Percentiles rank a stretch among this genome's conserved stretches.
Evolutionary conservation across 1,140 invertebrate genomes (phyloP).

Genomic region (Ostrea denselamellosa): DNA sequence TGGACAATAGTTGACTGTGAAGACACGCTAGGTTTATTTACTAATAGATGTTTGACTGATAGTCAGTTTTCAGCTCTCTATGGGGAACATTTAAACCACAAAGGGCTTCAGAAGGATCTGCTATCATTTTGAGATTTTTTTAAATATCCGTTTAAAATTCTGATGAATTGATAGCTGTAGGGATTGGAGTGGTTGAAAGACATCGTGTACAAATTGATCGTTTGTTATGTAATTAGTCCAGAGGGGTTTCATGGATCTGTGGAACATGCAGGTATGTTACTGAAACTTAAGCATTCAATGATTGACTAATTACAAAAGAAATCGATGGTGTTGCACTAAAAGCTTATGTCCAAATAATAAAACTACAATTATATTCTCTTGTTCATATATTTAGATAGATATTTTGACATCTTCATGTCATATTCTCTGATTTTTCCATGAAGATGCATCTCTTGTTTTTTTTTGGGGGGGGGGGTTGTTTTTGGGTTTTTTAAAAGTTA

Average conservation of each 20-base stretch:
- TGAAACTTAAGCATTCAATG: neutral
- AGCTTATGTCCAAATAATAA: neutral
- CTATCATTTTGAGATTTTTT: conserved; percentile 40
- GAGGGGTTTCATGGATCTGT: conserved; percentile 22
- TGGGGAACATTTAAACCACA: conserved; percentile 15
- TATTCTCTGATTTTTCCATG: neutral
- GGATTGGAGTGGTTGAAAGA: neutral
- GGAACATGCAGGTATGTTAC: conserved; percentile 2
- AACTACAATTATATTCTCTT: neutral
- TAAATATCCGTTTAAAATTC: conserved; percentile 23
- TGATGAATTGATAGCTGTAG: conserved; percentile 9
- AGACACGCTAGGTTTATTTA: conserved; percentile 20
- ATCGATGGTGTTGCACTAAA: neutral
- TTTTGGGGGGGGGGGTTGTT: neutral
- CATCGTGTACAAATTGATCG: neutral
- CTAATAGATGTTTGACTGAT: conserved; percentile 4
- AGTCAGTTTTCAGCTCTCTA: neutral
- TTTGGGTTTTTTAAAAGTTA: neutral
- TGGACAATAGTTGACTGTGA: conserved; percentile 15
- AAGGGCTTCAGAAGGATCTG: neutral
- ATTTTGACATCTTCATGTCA: neutral
- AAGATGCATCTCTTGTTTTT: no score
- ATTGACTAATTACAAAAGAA: neutral
- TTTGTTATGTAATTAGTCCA: conserved; percentile 11
- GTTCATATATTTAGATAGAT: neutral